Percentiles rank a stretch among this genome's conserved stretches.
Evolutionary conservation across 2,888 invertebrate species (phyloP).

Genomic region (Fragum sueziense): DNA sequence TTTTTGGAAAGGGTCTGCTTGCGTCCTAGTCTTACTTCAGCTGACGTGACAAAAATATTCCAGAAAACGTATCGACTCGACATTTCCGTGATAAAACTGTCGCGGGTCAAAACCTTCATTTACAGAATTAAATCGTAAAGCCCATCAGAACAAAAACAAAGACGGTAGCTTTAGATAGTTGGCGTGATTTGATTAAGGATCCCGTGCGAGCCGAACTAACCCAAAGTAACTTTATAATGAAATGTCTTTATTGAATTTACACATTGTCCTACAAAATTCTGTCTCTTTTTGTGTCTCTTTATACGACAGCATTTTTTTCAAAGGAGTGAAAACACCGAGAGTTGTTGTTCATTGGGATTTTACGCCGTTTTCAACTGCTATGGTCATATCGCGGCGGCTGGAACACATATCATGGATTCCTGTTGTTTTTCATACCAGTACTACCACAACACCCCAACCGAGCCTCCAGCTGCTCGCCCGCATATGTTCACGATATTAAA

Average conservation of each 20-base stretch:
- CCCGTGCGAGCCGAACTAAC: slow-evolving; percentile 15
- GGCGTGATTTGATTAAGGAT: slow-evolving; percentile 13
- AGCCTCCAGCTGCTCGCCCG: too few relatives aligned
- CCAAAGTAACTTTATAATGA: slow-evolving; percentile 23
- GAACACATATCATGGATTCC: too few relatives aligned
- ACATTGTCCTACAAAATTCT: background rate
- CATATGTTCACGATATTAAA: too few relatives aligned
- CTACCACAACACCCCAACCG: too few relatives aligned
- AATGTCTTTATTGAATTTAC: slow-evolving; percentile 19
- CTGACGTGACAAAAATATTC: too few relatives aligned
- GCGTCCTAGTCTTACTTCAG: too few relatives aligned
- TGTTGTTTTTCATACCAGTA: too few relatives aligned
- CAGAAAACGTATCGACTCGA: background rate
- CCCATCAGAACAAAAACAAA: slow-evolving; percentile 3
- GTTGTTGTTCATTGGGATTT: too few relatives aligned
- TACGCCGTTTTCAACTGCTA: too few relatives aligned
- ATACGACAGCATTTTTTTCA: background rate
- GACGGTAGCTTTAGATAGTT: background rate
- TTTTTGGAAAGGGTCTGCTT: too few relatives aligned
- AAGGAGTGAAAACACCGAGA: background rate
- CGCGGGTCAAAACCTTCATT: background rate
- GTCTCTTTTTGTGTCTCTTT: too few relatives aligned
- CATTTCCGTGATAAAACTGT: background rate
- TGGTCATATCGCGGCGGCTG: too few relatives aligned
- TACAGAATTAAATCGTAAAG: background rate